A percentile compares a stretch with the other conserved stretches of the same genome.
Evolutionary conservation across 2,797 vertebrate species (phyloP).

Genomic region (Simalia tracyae): DNA sequence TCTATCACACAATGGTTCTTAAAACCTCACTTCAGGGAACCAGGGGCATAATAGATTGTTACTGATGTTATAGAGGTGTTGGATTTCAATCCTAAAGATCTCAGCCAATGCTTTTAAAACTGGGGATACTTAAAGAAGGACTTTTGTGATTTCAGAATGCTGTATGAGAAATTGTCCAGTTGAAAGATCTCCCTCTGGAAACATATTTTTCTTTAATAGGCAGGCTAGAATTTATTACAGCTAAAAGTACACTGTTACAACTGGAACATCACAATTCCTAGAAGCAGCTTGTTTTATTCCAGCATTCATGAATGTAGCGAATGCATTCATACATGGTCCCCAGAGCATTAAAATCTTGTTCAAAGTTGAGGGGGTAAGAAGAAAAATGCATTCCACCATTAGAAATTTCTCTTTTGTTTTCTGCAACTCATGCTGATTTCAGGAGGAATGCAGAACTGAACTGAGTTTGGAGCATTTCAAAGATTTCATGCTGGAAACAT

Average conservation of each 20-base stretch:
- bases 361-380: neutral
- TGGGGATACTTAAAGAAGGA: neutral
- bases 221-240: conserved; percentile 1
- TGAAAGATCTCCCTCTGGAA: neutral
- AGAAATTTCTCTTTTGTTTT: neutral
- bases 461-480: conserved; percentile 10
- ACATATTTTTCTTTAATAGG: neutral
- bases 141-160: conserved; percentile 3
- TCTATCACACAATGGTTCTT: neutral
- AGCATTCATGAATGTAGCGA: neutral
- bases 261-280: neutral
- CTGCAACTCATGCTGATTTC: conserved; percentile 37
- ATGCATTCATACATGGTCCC: neutral
- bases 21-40: neutral
- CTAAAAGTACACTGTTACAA: neutral
- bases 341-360: neutral
- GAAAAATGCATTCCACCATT: neutral
- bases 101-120: neutral
- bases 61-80: neutral
- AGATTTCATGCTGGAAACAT: conserved; percentile 52
- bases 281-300: neutral
- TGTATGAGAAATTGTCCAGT: neutral
- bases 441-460: conserved; percentile 44
- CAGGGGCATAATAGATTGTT: too few species aligned
- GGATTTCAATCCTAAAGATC: neutral